Conservation (phyloP, 2,797 vertebrate genomes). For the Phoebastria nigripes region DNA sequence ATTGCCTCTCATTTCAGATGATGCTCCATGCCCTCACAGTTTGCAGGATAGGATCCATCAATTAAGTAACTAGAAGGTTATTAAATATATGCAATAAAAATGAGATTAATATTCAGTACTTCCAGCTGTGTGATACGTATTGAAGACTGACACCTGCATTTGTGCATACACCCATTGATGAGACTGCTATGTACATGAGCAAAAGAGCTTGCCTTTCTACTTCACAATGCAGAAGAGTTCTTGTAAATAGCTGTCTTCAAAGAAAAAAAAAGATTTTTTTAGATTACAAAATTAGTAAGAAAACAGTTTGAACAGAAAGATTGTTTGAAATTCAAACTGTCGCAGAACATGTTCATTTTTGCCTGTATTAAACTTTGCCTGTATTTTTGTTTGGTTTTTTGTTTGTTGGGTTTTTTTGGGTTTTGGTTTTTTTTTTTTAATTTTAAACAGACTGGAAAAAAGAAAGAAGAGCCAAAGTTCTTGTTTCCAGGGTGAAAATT, state of each 20-base stretch:
- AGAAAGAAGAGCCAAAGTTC: not conserved
- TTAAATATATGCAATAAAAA: not conserved
- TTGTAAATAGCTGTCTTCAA: not conserved
- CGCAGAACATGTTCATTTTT: not conserved
- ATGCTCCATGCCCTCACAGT: not conserved
- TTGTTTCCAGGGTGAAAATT: not conserved
- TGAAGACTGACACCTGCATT: not conserved
- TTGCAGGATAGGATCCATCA: not conserved
- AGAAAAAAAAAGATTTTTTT: not conserved
- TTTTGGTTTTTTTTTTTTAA: not conserved
- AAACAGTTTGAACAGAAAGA: not conserved
- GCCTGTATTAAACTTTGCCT: not conserved
- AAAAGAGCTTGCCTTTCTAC: not conserved
- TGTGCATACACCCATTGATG: not conserved
- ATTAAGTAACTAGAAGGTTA: not conserved
- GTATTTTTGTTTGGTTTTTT: not conserved
- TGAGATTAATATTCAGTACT: not conserved
- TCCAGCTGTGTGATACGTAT: not conserved
- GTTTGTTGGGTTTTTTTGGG: not conserved
- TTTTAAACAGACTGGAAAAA: not conserved
- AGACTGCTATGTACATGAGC: not conserved
- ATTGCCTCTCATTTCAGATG: not conserved
- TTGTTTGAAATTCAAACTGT: not conserved
- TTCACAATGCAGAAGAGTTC: not conserved
- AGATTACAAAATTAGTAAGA: not conserved